Conservation (phyloP, 2,888 invertebrate genomes). For the Nephrotoma flavescens region DNA sequence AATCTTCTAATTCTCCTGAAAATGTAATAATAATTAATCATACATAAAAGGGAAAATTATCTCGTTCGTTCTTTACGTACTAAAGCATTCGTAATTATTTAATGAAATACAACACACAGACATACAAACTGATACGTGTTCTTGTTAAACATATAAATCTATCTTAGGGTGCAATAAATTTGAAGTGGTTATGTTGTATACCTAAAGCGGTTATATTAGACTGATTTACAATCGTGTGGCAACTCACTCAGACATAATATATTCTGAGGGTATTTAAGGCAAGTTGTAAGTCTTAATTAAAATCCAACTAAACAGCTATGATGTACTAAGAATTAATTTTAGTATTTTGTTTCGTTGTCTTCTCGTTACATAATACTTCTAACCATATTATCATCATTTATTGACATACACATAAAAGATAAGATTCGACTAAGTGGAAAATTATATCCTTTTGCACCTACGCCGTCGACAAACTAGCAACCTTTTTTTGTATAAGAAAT, state of each 20-base stretch:
- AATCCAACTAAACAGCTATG: no score
- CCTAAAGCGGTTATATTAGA: neutral
- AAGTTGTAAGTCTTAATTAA: no score
- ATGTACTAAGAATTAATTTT: no score
- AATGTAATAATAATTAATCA: neutral
- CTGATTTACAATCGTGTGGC: neutral
- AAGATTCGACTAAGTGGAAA: no score
- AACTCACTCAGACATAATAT: neutral
- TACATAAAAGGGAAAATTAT: neutral
- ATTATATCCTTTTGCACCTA: no score
- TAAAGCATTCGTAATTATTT: neutral
- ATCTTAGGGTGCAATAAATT: neutral
- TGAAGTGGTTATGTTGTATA: neutral
- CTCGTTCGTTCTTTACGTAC: neutral
- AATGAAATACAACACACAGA: neutral
- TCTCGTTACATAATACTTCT: no score
- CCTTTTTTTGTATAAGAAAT: no score
- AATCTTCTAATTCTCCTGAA: neutral
- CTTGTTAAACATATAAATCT: neutral
- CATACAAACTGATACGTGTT: neutral
- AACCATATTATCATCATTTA: no score
- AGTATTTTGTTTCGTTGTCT: no score
- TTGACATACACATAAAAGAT: no score
- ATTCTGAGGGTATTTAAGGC: no score
- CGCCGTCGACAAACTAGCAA: no score